These are phyloP conservation scores for Poecilia picta DNA, from an alignment of 2,797 vertebrate species.

Conservation along the genomic window DNA sequence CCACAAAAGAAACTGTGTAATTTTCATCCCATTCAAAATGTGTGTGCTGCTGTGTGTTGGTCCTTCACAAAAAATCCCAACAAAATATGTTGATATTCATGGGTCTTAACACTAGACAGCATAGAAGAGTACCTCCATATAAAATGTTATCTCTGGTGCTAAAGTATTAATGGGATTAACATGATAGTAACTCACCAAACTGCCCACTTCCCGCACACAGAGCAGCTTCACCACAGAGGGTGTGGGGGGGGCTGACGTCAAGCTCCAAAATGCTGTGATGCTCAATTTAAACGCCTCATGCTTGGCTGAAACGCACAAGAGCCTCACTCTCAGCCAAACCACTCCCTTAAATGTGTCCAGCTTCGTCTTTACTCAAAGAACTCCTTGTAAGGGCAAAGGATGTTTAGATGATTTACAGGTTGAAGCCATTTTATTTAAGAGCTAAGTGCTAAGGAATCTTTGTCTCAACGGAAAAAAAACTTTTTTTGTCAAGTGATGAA, in stretches of 20 bases:
- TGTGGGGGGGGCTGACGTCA: conserved; percentile 69
- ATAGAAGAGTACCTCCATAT: background rate
- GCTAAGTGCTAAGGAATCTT: conserved; percentile 43
- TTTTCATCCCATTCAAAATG: background rate
- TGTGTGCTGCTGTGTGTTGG: background rate
- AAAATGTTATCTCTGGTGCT: conserved; percentile 20
- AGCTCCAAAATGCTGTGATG: conserved; percentile 58
- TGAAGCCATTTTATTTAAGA: conserved; percentile 58
- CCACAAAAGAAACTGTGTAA: background rate
- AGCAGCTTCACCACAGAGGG: conserved; percentile 52
- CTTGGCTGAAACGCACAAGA: conserved; percentile 65
- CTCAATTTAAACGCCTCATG: conserved; percentile 60
- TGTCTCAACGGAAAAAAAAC: conserved; percentile 59
- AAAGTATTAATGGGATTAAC: conserved; percentile 65
- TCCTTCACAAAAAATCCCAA: background rate
- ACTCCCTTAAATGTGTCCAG: conserved; percentile 57
- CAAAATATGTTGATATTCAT: background rate
- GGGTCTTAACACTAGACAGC: background rate
- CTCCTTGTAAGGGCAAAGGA: conserved; percentile 73
- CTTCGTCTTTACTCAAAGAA: conserved; percentile 64
- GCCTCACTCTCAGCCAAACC: conserved; percentile 59
- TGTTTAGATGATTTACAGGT: conserved; percentile 65
- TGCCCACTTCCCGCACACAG: conserved; percentile 33
- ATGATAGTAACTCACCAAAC: conserved; percentile 56
- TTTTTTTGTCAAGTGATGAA: conserved; percentile 59